These are phyloP conservation scores for Apomyelois bistriatella DNA, from an alignment of 2,888 invertebrate species.

Conservation along the genomic window DNA sequence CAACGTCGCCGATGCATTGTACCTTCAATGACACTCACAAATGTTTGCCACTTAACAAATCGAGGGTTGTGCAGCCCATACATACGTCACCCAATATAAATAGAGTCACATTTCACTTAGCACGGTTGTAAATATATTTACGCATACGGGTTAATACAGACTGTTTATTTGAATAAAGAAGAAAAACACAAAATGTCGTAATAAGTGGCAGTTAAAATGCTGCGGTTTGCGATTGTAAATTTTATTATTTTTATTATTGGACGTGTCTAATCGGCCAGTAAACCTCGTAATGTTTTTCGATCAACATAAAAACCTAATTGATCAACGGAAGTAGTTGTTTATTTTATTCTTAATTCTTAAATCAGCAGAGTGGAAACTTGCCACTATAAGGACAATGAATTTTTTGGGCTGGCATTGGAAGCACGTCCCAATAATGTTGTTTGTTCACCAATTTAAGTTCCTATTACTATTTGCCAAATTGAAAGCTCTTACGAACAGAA, in stretches of 20 bases:
- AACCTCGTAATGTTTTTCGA: constrained; percentile 52
- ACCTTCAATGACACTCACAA: constrained; percentile 61
- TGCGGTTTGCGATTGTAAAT: constrained; percentile 39
- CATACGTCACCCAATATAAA: constrained; percentile 23
- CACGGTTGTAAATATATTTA: constrained; percentile 5
- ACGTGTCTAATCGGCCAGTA: constrained; percentile 63
- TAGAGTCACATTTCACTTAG: constrained; percentile 17
- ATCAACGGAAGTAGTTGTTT: constrained; percentile 61
- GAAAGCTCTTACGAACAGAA: too few species aligned
- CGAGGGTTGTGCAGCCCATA: constrained; percentile 27
- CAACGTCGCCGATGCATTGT: constrained; percentile 54
- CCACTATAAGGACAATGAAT: constrained; percentile 24
- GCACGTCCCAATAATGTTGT: constrained; percentile 7
- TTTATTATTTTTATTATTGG: constrained; percentile 45
- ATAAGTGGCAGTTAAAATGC: constrained; percentile 21
- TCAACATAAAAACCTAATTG: constrained; percentile 64
- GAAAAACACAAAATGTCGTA: constrained; percentile 14
- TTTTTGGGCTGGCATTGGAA: constrained; percentile 18
- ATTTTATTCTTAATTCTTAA: constrained; percentile 42
- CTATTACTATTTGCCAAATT: too few species aligned
- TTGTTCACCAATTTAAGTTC: not conserved
- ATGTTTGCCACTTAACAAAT: constrained; percentile 63
- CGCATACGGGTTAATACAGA: not conserved
- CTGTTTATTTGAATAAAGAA: constrained; percentile 14
- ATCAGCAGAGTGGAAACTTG: constrained; percentile 32